Percentiles rank a stretch among this genome's conserved stretches.
Conservation (phyloP, 1,140 invertebrate genomes). For the Sipha flava region DNA sequence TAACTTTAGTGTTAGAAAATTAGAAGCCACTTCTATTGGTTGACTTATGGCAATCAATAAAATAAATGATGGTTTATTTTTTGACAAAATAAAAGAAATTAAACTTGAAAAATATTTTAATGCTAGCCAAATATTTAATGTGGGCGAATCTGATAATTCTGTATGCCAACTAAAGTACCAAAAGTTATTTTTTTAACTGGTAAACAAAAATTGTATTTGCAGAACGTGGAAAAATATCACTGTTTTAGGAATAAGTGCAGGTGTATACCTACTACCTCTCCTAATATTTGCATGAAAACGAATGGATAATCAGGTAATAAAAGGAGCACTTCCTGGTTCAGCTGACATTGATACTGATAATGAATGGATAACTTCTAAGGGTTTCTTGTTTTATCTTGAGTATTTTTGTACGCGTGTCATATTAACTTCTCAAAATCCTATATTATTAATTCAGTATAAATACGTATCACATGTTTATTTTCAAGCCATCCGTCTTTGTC, state of each 20-base stretch:
- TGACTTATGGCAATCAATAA: too few relatives aligned
- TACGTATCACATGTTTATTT: neutral
- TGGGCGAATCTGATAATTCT: slow-evolving; percentile 45
- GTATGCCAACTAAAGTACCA: slow-evolving; percentile 44
- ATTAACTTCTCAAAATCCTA: neutral
- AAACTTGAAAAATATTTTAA: neutral
- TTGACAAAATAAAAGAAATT: too few relatives aligned
- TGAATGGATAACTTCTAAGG: neutral
- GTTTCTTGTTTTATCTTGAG: slow-evolving; percentile 36
- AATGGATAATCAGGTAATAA: slow-evolving; percentile 45
- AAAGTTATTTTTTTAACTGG: slow-evolving; percentile 42
- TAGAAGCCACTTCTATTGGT: too few relatives aligned
- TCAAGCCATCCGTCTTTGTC: neutral
- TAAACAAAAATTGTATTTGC: too few relatives aligned
- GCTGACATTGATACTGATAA: slow-evolving; percentile 40
- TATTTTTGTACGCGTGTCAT: slow-evolving; percentile 27
- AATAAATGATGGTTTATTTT: too few relatives aligned
- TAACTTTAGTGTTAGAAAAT: too few relatives aligned
- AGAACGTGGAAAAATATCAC: slow-evolving; percentile 37
- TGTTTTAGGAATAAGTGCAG: slow-evolving; percentile 42
- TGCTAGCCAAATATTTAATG: slow-evolving; percentile 39
- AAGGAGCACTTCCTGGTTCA: slow-evolving; percentile 41
- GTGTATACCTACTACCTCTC: slow-evolving; percentile 42
- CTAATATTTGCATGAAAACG: slow-evolving; percentile 44
- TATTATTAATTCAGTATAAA: slow-evolving; percentile 26